These are phyloP conservation scores for Julus scanicus DNA, from an alignment of 2,888 invertebrate genomes.

Conservation along the genomic window DNA sequence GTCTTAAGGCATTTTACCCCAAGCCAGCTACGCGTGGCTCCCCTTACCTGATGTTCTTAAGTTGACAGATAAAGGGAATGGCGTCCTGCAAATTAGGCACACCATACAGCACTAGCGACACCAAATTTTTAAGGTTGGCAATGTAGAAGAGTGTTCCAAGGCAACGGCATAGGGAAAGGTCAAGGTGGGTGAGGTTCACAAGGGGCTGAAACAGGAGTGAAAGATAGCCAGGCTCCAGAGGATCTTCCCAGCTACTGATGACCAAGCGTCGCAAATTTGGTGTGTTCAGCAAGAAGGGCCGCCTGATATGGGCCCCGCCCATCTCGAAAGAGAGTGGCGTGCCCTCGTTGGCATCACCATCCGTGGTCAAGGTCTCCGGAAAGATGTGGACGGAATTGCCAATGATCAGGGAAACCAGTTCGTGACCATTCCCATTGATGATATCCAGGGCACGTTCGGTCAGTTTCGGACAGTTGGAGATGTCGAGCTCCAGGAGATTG, in stretches of 20 bases:
- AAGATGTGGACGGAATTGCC: conserved; percentile 76
- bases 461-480: conserved; percentile 79
- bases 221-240: conserved; percentile 65
- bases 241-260: conserved; percentile 68
- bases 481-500: conserved; percentile 78
- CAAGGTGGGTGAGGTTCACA: conserved; percentile 75
- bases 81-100: conserved; percentile 74
- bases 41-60: conserved; percentile 69
- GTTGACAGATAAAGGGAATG: conserved; percentile 67
- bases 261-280: conserved; percentile 73
- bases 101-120: conserved; percentile 83
- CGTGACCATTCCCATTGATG: conserved; percentile 77
- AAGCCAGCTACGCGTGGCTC: background rate
- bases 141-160: conserved; percentile 77
- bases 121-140: conserved; percentile 75
- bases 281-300: conserved; percentile 67
- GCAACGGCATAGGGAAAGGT: conserved; percentile 76
- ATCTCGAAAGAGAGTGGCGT: conserved; percentile 43
- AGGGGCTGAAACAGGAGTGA: conserved; percentile 72
- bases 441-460: conserved; percentile 74
- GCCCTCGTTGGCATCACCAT: conserved; percentile 47
- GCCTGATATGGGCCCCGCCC: background rate
- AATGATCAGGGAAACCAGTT: conserved; percentile 77
- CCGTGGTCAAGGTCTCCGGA: conserved; percentile 64
- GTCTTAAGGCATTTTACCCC: no score